Percentiles rank a stretch among this genome's conserved stretches.
Conservation (phyloP, 2,888 invertebrate species). For the Erpobdella octoculata region DNA sequence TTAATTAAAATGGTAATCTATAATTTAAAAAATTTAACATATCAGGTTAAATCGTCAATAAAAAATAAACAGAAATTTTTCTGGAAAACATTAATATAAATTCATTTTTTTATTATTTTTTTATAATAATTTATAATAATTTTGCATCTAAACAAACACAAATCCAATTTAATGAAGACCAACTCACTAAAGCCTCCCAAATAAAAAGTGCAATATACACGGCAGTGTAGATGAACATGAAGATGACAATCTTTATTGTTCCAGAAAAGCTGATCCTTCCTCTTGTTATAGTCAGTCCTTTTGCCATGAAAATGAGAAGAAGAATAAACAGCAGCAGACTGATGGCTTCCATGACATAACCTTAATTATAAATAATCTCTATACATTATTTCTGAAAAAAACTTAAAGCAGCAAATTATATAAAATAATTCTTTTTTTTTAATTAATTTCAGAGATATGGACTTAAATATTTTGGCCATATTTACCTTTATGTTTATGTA, state of each 20-base stretch:
- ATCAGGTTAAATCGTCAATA: too few relatives aligned
- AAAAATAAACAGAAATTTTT: too few relatives aligned
- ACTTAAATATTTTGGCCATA: too few relatives aligned
- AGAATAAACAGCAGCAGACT: conserved; percentile 71
- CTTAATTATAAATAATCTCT: conserved; percentile 52
- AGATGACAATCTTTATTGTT: conserved; percentile 68
- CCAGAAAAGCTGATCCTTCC: conserved; percentile 68
- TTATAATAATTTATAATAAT: too few relatives aligned
- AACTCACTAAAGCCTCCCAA: conserved; percentile 67
- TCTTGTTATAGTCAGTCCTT: conserved; percentile 82
- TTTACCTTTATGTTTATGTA: too few relatives aligned
- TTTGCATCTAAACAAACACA: too few relatives aligned
- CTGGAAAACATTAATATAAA: background rate
- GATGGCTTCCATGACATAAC: conserved; percentile 65
- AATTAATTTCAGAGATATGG: too few relatives aligned
- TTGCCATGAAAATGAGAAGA: conserved; percentile 71
- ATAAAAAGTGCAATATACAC: conserved; percentile 70
- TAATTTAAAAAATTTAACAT: too few relatives aligned
- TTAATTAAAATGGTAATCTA: background rate
- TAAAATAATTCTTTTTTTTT: too few relatives aligned
- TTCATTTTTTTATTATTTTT: background rate
- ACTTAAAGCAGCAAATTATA: too few relatives aligned
- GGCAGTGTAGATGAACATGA: conserved; percentile 69
- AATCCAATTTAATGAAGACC: background rate
- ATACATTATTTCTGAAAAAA: too few relatives aligned